Evolutionary conservation across 2,888 invertebrate species (phyloP), one percentile per base, ranked within the genome.

Genomic region (Chrysodeixis includens): DNA sequence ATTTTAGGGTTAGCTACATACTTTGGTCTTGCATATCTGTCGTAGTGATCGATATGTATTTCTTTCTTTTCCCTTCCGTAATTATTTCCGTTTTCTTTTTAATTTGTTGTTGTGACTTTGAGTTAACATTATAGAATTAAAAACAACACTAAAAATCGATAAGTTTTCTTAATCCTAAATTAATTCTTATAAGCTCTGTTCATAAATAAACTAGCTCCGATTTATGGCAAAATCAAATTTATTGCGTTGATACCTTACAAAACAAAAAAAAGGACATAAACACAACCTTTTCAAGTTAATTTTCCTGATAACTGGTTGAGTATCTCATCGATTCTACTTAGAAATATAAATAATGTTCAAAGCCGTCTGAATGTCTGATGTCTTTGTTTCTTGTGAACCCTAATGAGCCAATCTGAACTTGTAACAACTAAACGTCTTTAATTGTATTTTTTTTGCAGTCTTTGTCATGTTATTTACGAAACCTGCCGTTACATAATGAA

Each of bases 361-460:
- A 8, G 12, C 10, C 2, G 35, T 35, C 35, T 35, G n/a, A n/a
- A 40, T 6, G 40, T 40, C 40, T 40, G 40, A 40, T 6, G 40
- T 40, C 40, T 40, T 40, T 40, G 40, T 40, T 40, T 14, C 1
- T 2, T 44, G 62, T 46, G 57, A 71, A 12, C 71, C 71, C 54
- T 71, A 55, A 22, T 46, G 30, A 56, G 14, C 9, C 26, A 53
- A 54, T 30, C 57, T 30, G 10, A 30, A 10, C 32, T 40, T 22
- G 16, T 64, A 56, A 58, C 59, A 52, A 61, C 52, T 69, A 69
- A 65, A 69, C 55, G 46, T 69, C 30, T 58, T 14, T 72, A 64
- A 69, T 72, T 72, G 58, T 16, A 1, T 61, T 72, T 69, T 58
- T 61, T 72, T 73, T 8, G 32, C 59, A 49, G 68, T 53, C 49